These are phyloP conservation scores for Drosophila littoralis DNA, from an alignment of 1,140 invertebrate genomes.

Conservation along the genomic window DNA sequence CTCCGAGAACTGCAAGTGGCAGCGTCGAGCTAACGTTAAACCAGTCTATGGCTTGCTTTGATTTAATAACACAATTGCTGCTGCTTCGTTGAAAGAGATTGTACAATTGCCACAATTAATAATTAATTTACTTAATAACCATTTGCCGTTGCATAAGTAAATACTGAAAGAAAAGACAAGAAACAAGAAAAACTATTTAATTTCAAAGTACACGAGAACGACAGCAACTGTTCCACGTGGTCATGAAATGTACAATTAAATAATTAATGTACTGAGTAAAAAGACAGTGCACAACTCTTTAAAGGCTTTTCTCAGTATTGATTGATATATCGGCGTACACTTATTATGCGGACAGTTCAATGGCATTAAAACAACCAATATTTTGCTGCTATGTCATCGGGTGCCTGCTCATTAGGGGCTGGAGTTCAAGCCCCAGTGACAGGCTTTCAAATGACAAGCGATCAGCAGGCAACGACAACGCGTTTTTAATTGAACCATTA, in stretches of 20 bases:
- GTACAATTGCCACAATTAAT: slow-evolving; percentile 61
- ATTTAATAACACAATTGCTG: slow-evolving; percentile 37
- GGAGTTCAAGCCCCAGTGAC: not conserved
- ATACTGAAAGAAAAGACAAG: slow-evolving; percentile 1
- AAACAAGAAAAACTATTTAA: not conserved
- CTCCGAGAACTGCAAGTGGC: not conserved
- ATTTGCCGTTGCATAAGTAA: slow-evolving; percentile 47
- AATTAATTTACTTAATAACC: slow-evolving; percentile 54
- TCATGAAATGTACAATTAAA: slow-evolving; percentile 41
- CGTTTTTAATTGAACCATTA: slow-evolving; percentile 61
- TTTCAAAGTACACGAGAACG: slow-evolving; percentile 39
- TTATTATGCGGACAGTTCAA: slow-evolving; percentile 26
- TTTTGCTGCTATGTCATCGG: slow-evolving; percentile 9
- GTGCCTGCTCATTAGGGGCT: slow-evolving; percentile 13
- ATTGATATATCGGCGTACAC: slow-evolving; percentile 12
- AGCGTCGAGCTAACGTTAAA: slow-evolving; percentile 25
- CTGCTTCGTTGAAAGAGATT: slow-evolving; percentile 54
- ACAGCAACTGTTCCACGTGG: slow-evolving; percentile 49
- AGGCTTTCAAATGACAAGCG: slow-evolving; percentile 8
- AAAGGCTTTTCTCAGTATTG: slow-evolving; percentile 12
- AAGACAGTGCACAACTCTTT: slow-evolving; percentile 9
- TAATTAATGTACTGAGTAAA: slow-evolving; percentile 26
- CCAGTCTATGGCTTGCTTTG: slow-evolving; percentile 22
- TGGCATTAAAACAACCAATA: slow-evolving; percentile 1
- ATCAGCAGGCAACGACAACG: not conserved